Conservation (phyloP, 2,797 vertebrate species). For the Propithecus deckenii region DNA sequence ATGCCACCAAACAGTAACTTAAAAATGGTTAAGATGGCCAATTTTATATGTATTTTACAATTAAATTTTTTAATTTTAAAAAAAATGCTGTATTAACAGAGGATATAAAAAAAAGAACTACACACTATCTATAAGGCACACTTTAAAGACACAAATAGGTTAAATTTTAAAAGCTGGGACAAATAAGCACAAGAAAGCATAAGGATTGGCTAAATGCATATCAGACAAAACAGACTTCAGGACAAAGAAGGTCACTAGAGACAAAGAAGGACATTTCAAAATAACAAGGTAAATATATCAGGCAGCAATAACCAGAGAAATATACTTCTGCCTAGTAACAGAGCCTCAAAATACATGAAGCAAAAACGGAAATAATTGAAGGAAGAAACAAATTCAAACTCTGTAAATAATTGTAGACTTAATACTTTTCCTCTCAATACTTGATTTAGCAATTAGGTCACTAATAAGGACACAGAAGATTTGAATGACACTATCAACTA, state of each 20-base stretch:
- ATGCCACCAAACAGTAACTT: not conserved
- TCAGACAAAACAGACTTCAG: not conserved
- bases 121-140: not conserved
- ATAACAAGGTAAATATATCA: not conserved
- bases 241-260: not conserved
- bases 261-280: not conserved
- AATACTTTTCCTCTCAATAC: not conserved
- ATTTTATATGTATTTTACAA: no score
- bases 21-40: not conserved
- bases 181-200: not conserved
- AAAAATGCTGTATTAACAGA: not conserved
- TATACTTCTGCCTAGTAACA: not conserved
- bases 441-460: not conserved
- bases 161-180: not conserved
- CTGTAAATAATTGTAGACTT: not conserved
- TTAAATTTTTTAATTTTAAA: not conserved
- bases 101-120: not conserved
- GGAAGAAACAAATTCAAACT: not conserved
- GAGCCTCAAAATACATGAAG: not conserved
- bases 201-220: not conserved
- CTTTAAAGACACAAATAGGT: not conserved
- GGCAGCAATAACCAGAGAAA: not conserved
- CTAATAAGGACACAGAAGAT: not conserved
- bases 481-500: not conserved
- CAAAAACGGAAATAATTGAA: not conserved